These are phyloP conservation scores for Ladona fulva DNA, from an alignment of 1,140 invertebrate species.

Conservation along the genomic window DNA sequence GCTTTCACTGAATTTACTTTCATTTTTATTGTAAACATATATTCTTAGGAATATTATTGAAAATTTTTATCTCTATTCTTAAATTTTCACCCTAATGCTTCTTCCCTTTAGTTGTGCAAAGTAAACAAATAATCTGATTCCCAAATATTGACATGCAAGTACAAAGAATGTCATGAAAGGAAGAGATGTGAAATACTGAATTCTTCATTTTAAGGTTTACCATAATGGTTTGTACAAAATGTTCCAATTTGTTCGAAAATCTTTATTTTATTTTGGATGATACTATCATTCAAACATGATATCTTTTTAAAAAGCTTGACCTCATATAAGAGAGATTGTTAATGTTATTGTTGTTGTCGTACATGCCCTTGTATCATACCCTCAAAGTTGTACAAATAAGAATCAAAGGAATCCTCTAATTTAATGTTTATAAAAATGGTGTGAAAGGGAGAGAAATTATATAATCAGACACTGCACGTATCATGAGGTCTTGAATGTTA, in stretches of 20 bases:
- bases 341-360: not conserved
- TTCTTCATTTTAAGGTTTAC: too few species aligned
- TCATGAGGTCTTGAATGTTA: not conserved
- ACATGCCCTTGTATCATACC: not conserved
- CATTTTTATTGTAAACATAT: not conserved
- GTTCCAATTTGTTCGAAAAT: too few species aligned
- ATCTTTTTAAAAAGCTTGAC: not conserved
- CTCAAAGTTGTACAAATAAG: slow-evolving; percentile 7
- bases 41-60: not conserved
- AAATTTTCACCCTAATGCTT: not conserved
- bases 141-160: not conserved
- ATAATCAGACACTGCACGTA: not conserved
- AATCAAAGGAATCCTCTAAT: not conserved
- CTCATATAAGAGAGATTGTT: not conserved
- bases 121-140: too few species aligned
- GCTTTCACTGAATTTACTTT: not conserved
- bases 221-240: too few species aligned
- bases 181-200: not conserved
- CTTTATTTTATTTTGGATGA: too few species aligned
- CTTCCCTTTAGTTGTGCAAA: not conserved
- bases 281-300: too few species aligned
- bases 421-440: not conserved
- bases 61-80: not conserved
- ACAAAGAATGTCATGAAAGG: not conserved
- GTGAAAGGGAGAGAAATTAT: not conserved